These are phyloP conservation scores for Salvelinus sp. DNA, from an alignment of 2,113 vertebrate genomes.

Conservation along the genomic window DNA sequence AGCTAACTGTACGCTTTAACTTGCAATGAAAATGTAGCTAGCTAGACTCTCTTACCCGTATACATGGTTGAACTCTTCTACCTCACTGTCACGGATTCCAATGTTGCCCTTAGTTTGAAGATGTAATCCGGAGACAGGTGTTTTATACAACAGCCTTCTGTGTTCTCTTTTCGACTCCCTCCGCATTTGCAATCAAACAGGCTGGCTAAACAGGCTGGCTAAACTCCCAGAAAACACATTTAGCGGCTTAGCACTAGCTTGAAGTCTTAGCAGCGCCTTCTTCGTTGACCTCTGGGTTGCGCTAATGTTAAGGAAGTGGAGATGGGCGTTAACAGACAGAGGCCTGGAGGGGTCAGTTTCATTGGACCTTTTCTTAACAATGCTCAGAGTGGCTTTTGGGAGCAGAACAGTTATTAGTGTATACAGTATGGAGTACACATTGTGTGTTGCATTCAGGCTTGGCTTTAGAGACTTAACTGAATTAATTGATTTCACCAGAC, in stretches of 20 bases:
- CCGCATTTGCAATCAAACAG: conserved; percentile 17
- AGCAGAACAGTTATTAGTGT: conserved; percentile 1
- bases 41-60: no score
- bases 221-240: conserved; percentile 41
- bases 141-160: no score
- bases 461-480: conserved; percentile 2
- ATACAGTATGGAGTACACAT: no score
- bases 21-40: no score
- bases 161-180: conserved; percentile 35
- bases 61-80: no score
- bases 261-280: conserved; percentile 38
- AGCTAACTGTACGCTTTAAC: no score
- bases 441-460: conserved; percentile 16
- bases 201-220: conserved; percentile 47
- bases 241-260: conserved; percentile 19
- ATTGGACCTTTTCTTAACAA: not conserved
- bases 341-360: conserved; percentile 32
- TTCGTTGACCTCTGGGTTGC: conserved; percentile 24
- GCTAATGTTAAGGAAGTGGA: not conserved
- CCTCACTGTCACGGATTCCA: no score
- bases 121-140: no score
- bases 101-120: no score
- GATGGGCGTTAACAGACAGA: conserved; percentile 42
- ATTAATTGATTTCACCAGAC: not conserved
- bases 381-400: conserved; percentile 31